A percentile compares a stretch with the other conserved stretches of the same genome.
phyloP scores from a whole-genome alignment of 2,888 invertebrate species.

The Tipula lateralis region DNA sequence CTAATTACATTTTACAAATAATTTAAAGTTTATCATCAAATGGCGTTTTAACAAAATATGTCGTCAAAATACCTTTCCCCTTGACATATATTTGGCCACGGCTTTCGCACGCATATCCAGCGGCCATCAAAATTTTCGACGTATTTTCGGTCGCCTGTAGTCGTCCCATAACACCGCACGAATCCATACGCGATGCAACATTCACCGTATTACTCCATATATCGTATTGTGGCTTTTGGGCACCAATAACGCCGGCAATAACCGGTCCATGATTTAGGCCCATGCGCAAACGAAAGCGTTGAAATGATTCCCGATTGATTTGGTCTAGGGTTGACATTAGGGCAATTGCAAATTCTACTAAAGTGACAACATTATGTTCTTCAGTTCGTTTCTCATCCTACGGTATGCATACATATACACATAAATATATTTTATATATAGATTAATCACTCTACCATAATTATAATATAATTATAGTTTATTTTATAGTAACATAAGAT shows the following conservation, averaged over 20 bases:
- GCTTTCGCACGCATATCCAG: conserved; percentile 83
- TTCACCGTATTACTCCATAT: conserved; percentile 99
- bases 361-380: conserved; percentile 79
- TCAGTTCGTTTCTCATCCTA: conserved; percentile 72
- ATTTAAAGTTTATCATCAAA: conserved; percentile 58
- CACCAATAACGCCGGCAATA: conserved; percentile 94
- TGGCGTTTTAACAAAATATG: conserved; percentile 86
- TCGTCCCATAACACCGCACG: conserved; percentile 82
- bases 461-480: neutral
- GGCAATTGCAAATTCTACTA: conserved; percentile 92
- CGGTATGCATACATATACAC: conserved; percentile 1
- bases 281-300: conserved; percentile 89
- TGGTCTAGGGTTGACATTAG: conserved; percentile 89
- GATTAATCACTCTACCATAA: neutral
- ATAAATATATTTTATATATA: conserved; percentile 14
- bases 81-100: conserved; percentile 91
- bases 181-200: conserved; percentile 96
- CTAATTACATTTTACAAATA: neutral
- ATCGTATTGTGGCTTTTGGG: conserved; percentile 96
- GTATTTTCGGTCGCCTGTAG: conserved; percentile 83
- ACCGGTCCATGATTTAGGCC: conserved; percentile 59
- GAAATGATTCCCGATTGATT: conserved; percentile 94
- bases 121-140: conserved; percentile 74
- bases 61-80: conserved; percentile 86
- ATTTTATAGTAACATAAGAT: neutral